Percentiles rank a stretch among this genome's conserved stretches.
These are phyloP conservation scores for Heliothis peltigera DNA, from an alignment of 2,888 invertebrate species.

Conservation along the genomic window DNA sequence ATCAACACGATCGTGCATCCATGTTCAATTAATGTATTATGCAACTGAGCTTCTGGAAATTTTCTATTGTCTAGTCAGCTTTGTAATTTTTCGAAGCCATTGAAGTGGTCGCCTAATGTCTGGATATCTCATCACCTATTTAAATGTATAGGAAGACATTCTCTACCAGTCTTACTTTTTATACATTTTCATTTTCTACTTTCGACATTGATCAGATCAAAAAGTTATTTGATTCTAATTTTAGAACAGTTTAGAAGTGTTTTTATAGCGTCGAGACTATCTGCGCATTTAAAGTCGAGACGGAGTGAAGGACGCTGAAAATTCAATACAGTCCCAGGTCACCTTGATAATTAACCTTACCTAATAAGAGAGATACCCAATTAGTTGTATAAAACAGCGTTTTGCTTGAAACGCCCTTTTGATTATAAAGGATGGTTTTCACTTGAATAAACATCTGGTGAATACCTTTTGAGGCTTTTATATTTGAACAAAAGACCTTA, in stretches of 20 bases:
- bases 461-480: constrained; percentile 17
- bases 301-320: constrained; percentile 13
- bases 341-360: constrained; percentile 16
- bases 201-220: constrained; percentile 3
- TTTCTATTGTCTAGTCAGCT: neutral
- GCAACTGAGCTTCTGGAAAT: constrained; percentile 28
- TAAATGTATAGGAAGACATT: neutral
- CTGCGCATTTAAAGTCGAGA: constrained; percentile 9
- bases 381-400: constrained; percentile 22
- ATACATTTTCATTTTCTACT: neutral
- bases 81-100: constrained; percentile 1
- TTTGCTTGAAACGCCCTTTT: constrained; percentile 6
- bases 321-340: constrained; percentile 29
- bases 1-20: constrained; percentile 21
- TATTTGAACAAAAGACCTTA: constrained; percentile 16
- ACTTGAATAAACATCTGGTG: constrained; percentile 14
- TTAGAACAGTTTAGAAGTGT: neutral
- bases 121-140: constrained; percentile 6
- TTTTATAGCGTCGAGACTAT: constrained; percentile 8
- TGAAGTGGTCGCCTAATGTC: constrained; percentile 10
- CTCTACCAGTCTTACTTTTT: too few species aligned
- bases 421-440: constrained; percentile 30
- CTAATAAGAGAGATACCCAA: constrained; percentile 7
- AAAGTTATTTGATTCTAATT: constrained; percentile 7
- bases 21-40: constrained; percentile 40